These are phyloP conservation scores for Pseudolaguvia tuberculata DNA, from an alignment of 2,113 vertebrate genomes.

Conservation along the genomic window DNA sequence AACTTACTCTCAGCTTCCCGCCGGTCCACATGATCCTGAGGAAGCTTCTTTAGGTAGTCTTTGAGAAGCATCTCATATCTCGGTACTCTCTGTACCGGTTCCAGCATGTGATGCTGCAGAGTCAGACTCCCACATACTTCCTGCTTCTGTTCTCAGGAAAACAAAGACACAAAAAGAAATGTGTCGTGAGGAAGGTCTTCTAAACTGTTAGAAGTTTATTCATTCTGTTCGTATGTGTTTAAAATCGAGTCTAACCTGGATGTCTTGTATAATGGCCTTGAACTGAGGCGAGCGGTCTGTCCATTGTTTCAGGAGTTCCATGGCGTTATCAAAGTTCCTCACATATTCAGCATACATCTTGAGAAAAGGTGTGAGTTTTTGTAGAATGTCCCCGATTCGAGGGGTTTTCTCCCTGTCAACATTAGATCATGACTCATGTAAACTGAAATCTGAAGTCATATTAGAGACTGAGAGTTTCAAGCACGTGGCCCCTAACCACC, in stretches of 20 bases:
- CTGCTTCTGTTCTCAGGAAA: slow-evolving; percentile 73
- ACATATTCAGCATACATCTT: slow-evolving; percentile 98
- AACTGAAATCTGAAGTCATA: background rate
- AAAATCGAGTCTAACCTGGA: slow-evolving; percentile 75
- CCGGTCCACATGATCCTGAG: slow-evolving; percentile 80
- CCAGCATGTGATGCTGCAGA: slow-evolving; percentile 97
- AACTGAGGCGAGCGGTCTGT: slow-evolving; percentile 85
- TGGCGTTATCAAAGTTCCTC: slow-evolving; percentile 92
- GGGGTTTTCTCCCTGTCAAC: slow-evolving; percentile 70
- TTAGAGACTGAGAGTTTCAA: background rate
- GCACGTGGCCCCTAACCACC: slow-evolving; percentile 1
- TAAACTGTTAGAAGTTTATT: too few relatives aligned
- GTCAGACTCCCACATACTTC: slow-evolving; percentile 84
- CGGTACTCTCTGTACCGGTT: slow-evolving; percentile 92
- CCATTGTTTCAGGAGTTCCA: slow-evolving; percentile 92
- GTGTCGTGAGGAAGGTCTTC: too few relatives aligned
- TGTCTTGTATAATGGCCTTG: slow-evolving; percentile 86
- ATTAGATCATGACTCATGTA: background rate
- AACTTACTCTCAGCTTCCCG: slow-evolving; percentile 87
- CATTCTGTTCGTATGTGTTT: too few relatives aligned
- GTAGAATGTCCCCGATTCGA: slow-evolving; percentile 93
- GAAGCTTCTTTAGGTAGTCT: slow-evolving; percentile 94
- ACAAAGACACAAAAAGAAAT: background rate
- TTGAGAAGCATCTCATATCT: slow-evolving; percentile 98
- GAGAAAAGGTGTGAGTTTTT: slow-evolving; percentile 93